A percentile compares a stretch with the other conserved stretches of the same genome.
phyloP scores from a whole-genome alignment of 2,797 vertebrate species.

The Gymnothorax javanicus region DNA sequence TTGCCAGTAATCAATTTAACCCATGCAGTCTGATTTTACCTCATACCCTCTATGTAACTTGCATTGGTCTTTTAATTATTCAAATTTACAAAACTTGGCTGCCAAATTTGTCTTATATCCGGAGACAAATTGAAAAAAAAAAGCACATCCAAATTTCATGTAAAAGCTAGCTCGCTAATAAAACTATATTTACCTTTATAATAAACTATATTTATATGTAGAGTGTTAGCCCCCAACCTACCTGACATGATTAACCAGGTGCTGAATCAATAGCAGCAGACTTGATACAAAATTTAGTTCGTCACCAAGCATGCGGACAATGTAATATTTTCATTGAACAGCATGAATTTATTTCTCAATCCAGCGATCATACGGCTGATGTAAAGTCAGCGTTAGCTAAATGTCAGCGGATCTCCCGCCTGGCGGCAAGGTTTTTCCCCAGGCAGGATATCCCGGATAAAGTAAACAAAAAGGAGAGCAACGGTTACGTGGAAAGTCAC shows the following conservation, averaged over 20 bases:
- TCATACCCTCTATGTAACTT: not conserved
- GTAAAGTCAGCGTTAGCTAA: not conserved
- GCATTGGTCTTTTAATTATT: not conserved
- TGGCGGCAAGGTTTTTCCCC: constrained; percentile 60
- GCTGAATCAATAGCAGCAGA: not conserved
- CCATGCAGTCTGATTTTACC: not conserved
- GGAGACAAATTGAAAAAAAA: not conserved
- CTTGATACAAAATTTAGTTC: not conserved
- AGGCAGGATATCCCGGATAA: constrained; percentile 42
- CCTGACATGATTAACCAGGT: not conserved
- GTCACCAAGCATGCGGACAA: not conserved
- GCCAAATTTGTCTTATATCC: not conserved
- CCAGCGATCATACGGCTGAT: constrained; percentile 54
- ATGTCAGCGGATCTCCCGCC: constrained; percentile 43
- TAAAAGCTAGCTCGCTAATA: not conserved
- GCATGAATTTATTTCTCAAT: constrained; percentile 15
- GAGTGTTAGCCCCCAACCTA: not conserved
- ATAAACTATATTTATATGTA: not conserved
- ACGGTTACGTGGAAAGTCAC: constrained; percentile 28
- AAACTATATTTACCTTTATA: not conserved
- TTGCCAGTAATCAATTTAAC: not conserved
- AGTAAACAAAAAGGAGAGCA: constrained; percentile 71
- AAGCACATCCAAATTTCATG: not conserved
- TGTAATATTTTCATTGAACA: not conserved
- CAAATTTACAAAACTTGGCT: not conserved